A percentile compares a stretch with the other conserved stretches of the same genome.
phyloP scores from a whole-genome alignment of 2,797 vertebrate species.

The Varecia variegata region DNA sequence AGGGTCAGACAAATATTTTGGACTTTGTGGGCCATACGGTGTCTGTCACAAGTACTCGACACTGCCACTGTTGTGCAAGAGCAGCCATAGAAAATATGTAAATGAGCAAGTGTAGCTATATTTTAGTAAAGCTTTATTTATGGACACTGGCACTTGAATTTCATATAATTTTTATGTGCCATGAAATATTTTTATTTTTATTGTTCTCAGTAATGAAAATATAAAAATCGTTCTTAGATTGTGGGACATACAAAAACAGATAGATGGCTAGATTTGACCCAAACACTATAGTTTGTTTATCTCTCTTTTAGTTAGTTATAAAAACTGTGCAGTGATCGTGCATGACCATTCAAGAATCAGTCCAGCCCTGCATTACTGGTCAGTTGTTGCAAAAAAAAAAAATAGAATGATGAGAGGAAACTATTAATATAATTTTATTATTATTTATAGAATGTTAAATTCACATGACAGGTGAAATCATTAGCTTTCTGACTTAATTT shows the following conservation, averaged over 20 bases:
- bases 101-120: background rate
- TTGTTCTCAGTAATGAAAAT: background rate
- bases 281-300: background rate
- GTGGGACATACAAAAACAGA: background rate
- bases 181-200: background rate
- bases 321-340: background rate
- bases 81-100: background rate
- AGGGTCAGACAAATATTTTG: background rate
- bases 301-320: background rate
- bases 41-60: background rate
- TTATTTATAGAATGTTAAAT: background rate
- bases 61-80: background rate
- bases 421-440: background rate
- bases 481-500: background rate
- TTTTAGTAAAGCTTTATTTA: background rate
- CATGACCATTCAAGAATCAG: background rate
- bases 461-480: background rate
- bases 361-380: background rate
- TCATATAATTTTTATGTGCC: background rate
- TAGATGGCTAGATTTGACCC: background rate
- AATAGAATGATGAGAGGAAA: background rate
- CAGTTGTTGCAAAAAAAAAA: background rate
- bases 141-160: background rate
- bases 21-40: background rate
- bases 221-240: background rate